Evolutionary conservation across 2,113 vertebrate genomes (phyloP).

Genomic region (Columba janthina): DNA sequence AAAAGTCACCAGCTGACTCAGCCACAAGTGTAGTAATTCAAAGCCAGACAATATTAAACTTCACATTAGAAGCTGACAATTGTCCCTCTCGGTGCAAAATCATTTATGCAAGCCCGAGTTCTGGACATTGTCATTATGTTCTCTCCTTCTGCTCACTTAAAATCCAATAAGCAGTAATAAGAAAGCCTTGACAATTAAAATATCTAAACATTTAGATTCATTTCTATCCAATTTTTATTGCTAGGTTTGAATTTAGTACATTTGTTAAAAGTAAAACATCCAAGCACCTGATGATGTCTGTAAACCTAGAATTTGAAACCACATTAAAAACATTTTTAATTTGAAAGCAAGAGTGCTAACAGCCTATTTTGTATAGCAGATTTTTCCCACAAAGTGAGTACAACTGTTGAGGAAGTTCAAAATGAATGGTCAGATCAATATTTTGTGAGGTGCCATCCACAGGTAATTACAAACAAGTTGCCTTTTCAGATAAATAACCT

Average conservation of each 20-base stretch:
- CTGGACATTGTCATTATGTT: background rate
- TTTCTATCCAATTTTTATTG: background rate
- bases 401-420: background rate
- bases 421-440: background rate
- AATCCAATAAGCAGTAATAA: background rate
- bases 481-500: background rate
- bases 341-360: background rate
- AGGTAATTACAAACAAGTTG: background rate
- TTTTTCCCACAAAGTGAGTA: background rate
- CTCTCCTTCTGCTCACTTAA: background rate
- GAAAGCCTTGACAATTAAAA: background rate
- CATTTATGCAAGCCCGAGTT: background rate
- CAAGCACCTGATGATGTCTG: background rate
- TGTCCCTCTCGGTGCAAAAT: background rate
- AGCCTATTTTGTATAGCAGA: background rate
- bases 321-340: background rate
- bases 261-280: background rate
- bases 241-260: background rate
- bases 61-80: background rate
- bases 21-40: background rate
- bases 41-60: background rate
- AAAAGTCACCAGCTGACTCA: background rate
- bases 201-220: background rate
- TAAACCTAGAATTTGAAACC: background rate
- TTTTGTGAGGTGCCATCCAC: background rate